These are phyloP conservation scores for Anoplius nigerrimus DNA, from an alignment of 2,888 invertebrate species.

Conservation along the genomic window DNA sequence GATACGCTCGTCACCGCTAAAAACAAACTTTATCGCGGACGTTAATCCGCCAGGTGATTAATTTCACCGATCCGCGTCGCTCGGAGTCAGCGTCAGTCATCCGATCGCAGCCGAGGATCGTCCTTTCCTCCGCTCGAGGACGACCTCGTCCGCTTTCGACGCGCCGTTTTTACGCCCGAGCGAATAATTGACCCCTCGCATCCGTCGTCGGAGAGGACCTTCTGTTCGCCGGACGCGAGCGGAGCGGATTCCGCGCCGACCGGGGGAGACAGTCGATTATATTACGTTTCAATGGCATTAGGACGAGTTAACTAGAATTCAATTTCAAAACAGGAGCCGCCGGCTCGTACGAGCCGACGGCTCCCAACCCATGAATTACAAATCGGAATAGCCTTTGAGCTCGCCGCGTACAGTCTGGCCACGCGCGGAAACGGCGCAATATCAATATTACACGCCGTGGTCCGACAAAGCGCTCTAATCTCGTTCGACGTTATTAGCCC, in stretches of 20 bases:
- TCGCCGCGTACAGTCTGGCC: conserved; percentile 9
- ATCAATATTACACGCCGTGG: conserved; percentile 40
- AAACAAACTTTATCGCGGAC: conserved; percentile 15
- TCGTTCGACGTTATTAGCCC: conserved; percentile 37
- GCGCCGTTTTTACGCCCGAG: too few relatives aligned
- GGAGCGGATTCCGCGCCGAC: too few relatives aligned
- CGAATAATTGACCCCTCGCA: too few relatives aligned
- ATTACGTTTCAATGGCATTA: conserved; percentile 30
- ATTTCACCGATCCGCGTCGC: background rate
- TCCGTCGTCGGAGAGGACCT: too few relatives aligned
- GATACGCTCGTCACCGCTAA: conserved; percentile 23
- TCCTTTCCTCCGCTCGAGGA: too few relatives aligned
- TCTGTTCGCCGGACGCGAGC: too few relatives aligned
- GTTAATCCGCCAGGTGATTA: conserved; percentile 30
- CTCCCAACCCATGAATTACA: conserved; percentile 34
- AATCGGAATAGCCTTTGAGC: conserved; percentile 39
- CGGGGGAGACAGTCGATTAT: conserved; percentile 10
- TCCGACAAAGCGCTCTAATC: conserved; percentile 41
- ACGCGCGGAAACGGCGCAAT: conserved; percentile 38
- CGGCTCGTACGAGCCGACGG: background rate
- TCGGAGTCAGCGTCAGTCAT: background rate
- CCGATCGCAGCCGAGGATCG: too few relatives aligned
- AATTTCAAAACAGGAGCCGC: conserved; percentile 33
- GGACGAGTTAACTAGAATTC: conserved; percentile 42
- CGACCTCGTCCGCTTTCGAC: too few relatives aligned